Evolutionary conservation across 2,888 invertebrate species (phyloP), one percentile per base, ranked within the genome.

Genomic region (Octodonta nipae): DNA sequence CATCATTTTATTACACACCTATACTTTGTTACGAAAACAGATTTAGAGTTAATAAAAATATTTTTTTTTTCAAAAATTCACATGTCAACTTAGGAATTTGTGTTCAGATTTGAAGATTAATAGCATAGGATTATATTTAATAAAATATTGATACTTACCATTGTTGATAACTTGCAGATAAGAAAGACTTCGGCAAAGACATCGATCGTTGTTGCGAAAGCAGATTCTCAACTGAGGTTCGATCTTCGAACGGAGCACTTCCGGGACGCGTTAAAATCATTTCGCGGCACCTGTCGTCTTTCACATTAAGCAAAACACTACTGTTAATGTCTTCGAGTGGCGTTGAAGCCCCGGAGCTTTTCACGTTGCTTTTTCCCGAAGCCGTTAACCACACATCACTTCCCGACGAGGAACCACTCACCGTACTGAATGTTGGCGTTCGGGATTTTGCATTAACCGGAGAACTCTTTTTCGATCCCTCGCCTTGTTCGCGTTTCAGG

Each of bases 311-410:
- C n/a, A n/a, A n/a, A n/a, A n/a, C n/a, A n/a, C n/a, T n/a, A n/a
- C n/a, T n/a, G n/a, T n/a, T n/a, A n/a, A n/a, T n/a, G n/a, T 63
- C 64, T 30, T 67, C 68, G 44, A 67, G 54, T 2, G 68, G 68
- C 3, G 68, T 69, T 12, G 68, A 67, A 0, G 63, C 64, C 1
- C 65, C 66, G 20, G 67, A 68, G 41, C 65, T 59, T 42, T 65
- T 66, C 1, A 55, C 53, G 26, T 56, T 58, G 40, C 64, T 64
- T 35, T 60, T 58, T 15, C 65, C 44, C 5, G 67, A 67, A 3
- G 66, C 65, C 8, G 67, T 67, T 33, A 68, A 53, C 66, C 67
- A 69, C 29, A 67, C 61, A 35, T 70, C 69, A 45, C 68, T 68
- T 40, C 66, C 66, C 11, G 68, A 68, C 1, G 68, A 68, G 1